These are phyloP conservation scores for Argya squamiceps DNA, from an alignment of 2,797 vertebrate species.

Conservation along the genomic window DNA sequence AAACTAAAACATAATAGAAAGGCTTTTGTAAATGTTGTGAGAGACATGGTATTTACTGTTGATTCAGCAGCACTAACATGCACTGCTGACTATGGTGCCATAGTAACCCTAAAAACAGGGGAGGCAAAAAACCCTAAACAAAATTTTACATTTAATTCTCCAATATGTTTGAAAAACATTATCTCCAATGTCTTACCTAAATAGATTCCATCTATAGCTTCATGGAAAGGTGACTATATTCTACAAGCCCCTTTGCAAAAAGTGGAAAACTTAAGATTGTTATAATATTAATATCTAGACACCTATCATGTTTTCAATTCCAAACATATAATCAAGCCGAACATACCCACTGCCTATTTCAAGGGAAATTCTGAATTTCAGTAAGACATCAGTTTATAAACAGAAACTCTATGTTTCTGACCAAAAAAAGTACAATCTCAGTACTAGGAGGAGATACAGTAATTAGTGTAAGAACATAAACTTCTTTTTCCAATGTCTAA, in stretches of 20 bases:
- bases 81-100: not conserved
- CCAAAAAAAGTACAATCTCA: not conserved
- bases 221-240: not conserved
- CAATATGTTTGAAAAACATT: not conserved
- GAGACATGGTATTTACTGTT: not conserved
- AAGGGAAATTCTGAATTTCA: not conserved
- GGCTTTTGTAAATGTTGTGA: not conserved
- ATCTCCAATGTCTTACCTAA: not conserved
- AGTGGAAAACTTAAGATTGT: not conserved
- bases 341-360: not conserved
- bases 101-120: not conserved
- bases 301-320: not conserved
- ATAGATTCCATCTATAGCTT: not conserved
- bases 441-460: not conserved
- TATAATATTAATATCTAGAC: not conserved
- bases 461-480: not conserved
- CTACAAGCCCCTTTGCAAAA: not conserved
- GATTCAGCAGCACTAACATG: not conserved
- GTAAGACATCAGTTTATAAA: not conserved
- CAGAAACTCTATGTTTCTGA: not conserved
- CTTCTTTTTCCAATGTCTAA: not conserved
- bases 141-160: not conserved
- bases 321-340: not conserved
- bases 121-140: fast-evolving
- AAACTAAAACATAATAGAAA: not conserved